These are phyloP conservation scores for Lottia scabra DNA, from an alignment of 2,888 invertebrate genomes.

Conservation along the genomic window DNA sequence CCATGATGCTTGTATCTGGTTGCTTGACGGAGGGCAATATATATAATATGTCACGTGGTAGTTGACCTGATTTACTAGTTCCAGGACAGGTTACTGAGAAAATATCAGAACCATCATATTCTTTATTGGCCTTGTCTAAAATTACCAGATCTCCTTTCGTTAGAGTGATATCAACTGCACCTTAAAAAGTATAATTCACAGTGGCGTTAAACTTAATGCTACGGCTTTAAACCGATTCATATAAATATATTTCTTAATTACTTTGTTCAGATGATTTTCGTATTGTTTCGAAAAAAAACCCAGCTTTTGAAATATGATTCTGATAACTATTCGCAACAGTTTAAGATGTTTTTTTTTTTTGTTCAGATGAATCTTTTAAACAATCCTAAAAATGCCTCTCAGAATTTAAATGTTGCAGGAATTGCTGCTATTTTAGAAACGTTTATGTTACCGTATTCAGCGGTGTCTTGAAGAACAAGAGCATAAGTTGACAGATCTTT, in stretches of 20 bases:
- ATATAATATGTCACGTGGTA: slow-evolving; percentile 50
- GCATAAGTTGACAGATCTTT: slow-evolving; percentile 45
- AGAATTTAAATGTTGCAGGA: too few species aligned
- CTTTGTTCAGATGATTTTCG: too few species aligned
- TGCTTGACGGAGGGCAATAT: slow-evolving; percentile 44
- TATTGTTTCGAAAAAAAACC: too few species aligned
- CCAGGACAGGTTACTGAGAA: slow-evolving; percentile 43
- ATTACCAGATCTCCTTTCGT: slow-evolving; percentile 51
- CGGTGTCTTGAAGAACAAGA: slow-evolving; percentile 48
- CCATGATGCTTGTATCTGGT: slow-evolving; percentile 48
- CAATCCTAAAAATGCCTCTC: too few species aligned
- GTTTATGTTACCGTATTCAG: slow-evolving; percentile 37
- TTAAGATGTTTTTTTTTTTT: too few species aligned
- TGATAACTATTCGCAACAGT: too few species aligned
- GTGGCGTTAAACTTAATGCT: too few species aligned
- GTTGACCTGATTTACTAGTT: slow-evolving; percentile 40
- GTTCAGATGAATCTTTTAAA: too few species aligned
- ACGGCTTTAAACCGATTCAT: too few species aligned
- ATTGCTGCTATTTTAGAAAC: too few species aligned
- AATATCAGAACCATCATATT: slow-evolving; percentile 34
- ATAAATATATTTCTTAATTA: too few species aligned
- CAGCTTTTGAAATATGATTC: too few species aligned
- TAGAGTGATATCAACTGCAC: slow-evolving; percentile 44
- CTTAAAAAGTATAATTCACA: slow-evolving; percentile 31
- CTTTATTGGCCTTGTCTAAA: slow-evolving; percentile 43